phyloP scores from a whole-genome alignment of 1,140 invertebrate species.

The Drusus annulatus region DNA sequence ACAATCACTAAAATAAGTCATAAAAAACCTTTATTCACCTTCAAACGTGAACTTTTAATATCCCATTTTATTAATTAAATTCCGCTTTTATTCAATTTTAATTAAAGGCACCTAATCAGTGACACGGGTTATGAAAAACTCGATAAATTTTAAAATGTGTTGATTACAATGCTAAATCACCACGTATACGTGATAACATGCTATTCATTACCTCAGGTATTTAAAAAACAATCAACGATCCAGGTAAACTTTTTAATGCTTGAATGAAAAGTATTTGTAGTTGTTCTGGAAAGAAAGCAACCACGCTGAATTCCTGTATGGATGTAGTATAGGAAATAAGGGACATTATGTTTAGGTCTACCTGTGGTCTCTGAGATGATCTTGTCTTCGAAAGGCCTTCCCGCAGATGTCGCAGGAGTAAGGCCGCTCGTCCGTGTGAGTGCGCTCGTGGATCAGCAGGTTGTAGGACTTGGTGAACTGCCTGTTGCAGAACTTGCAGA shows the following conservation, averaged over 20 bases:
- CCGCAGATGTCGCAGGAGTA: constrained; percentile 98
- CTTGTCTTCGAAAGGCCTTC: constrained; percentile 96
- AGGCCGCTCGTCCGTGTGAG: constrained; percentile 97
- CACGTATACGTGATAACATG: no score
- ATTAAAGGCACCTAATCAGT: constrained; percentile 23
- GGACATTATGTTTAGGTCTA: constrained; percentile 63
- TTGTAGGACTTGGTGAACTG: constrained; percentile 99
- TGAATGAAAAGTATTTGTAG: no score
- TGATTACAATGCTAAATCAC: no score
- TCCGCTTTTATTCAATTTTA: constrained; percentile 5
- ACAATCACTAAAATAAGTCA: constrained; percentile 33
- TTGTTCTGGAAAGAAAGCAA: no score
- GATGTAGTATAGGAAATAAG: no score
- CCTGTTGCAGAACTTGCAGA: constrained; percentile 97
- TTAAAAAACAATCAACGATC: neutral
- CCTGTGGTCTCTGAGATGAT: constrained; percentile 96
- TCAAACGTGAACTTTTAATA: constrained; percentile 16
- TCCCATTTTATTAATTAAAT: neutral
- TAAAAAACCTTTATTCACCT: constrained; percentile 18
- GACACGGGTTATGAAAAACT: neutral
- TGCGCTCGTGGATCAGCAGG: constrained; percentile 96
- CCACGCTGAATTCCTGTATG: no score
- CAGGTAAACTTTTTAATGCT: no score
- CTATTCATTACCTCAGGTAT: neutral
- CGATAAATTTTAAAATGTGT: neutral